Evolutionary conservation across 1,140 invertebrate species (phyloP).

Genomic region (Arctopsyche grandis): DNA sequence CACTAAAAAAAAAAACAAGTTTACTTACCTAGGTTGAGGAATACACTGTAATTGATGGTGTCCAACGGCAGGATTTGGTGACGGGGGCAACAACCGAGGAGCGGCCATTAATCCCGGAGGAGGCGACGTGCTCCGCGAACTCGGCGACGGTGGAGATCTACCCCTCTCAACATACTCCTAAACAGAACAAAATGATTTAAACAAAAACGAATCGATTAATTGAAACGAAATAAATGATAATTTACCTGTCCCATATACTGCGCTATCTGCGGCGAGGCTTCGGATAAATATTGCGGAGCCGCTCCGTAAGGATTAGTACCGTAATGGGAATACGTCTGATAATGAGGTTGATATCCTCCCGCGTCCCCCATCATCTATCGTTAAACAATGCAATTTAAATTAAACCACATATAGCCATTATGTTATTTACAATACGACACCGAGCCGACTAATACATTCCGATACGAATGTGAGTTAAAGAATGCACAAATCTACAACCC

Average conservation of each 20-base stretch:
- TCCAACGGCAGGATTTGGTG: conserved; percentile 44
- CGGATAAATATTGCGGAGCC: conserved; percentile 63
- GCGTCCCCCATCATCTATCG: conserved; percentile 52
- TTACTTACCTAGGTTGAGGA: conserved; percentile 41
- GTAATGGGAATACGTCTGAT: conserved; percentile 65
- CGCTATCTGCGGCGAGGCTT: conserved; percentile 60
- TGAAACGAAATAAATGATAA: background rate
- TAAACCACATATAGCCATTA: background rate
- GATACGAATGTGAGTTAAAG: background rate
- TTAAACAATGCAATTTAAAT: conserved; percentile 4
- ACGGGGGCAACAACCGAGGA: conserved; percentile 47
- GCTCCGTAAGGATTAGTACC: conserved; percentile 61
- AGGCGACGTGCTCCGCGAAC: conserved; percentile 51
- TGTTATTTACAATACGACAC: background rate
- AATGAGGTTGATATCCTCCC: conserved; percentile 56
- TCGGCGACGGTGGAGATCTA: conserved; percentile 49
- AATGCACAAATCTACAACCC: too few species aligned
- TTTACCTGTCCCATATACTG: conserved; percentile 63
- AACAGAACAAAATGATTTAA: conserved; percentile 18
- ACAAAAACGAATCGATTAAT: background rate
- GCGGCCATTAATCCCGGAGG: conserved; percentile 47
- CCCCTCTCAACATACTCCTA: conserved; percentile 53
- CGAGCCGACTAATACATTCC: background rate
- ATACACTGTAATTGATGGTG: conserved; percentile 51
- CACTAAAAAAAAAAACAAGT: background rate